Evolutionary conservation across 2,797 vertebrate genomes (phyloP), one percentile per base, ranked within the genome.

Genomic region (Acropternis orthonyx): DNA sequence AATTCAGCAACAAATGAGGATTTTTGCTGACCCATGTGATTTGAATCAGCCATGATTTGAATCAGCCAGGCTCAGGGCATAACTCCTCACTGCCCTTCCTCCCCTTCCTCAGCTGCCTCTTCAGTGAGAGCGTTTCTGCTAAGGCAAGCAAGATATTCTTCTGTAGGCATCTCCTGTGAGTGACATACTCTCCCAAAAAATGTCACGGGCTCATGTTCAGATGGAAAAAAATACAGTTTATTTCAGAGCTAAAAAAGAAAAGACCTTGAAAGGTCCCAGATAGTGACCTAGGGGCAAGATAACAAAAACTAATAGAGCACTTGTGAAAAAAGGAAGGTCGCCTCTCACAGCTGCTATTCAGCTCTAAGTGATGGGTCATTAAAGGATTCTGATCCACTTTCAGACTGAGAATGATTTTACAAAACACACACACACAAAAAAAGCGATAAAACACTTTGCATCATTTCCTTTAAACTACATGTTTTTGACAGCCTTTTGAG

Each of bases 221-320:
- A 59, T 13, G 8, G 51, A 91, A 85, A 83, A 75, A 74, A 93
- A 92, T 15, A 27, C 34, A 62, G 65, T 77, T 85, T 54, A 69
- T 76, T 94, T 81, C 51, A 88, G 55, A 76, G 17, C 12, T 78
- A 83, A 65, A 85, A 80, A 59, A 82, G 32, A 76, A 88, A 51
- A 0, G 8, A n/a, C 56, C 91, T 93, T 67, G 48, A 89, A 94
- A 90, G 67, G 49, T 37, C 61, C 73, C 63, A 49, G 81, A 48
- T 92, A 46, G 24, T 71, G 89, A 94, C 67, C 46, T 46, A 89
- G 55, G 86, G 59, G 46, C 52, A 92, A 92, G 65, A 92, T 88
- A 94, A 95, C 92, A 89, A 95, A 91, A 93, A 92, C 73, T 86
- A 95, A 93, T 68, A 95, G 84, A 95, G 49, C 46, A 68, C 72